phyloP scores from a whole-genome alignment of 1,140 invertebrate genomes.

The Macrobrachium nipponense region DNA sequence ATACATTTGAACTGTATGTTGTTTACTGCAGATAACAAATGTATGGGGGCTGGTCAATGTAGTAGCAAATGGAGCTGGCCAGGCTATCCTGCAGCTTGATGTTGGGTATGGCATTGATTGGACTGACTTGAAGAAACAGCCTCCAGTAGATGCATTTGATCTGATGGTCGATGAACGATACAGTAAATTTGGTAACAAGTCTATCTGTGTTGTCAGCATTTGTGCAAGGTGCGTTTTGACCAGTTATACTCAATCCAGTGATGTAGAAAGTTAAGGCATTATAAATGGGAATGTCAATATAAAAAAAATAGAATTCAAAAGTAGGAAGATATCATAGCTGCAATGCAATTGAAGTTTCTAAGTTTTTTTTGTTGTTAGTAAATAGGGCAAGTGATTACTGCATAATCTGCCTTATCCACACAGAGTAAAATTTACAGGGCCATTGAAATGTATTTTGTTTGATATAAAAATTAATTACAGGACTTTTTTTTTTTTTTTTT shows the following conservation, averaged over 20 bases:
- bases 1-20: neutral
- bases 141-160: constrained; percentile 71
- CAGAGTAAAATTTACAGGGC: too few species aligned
- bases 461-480: too few species aligned
- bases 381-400: too few species aligned
- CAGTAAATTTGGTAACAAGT: constrained; percentile 72
- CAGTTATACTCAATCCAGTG: neutral
- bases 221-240: constrained; percentile 68
- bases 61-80: constrained; percentile 72
- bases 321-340: too few species aligned
- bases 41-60: constrained; percentile 74
- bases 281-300: too few species aligned
- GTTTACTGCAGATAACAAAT: constrained; percentile 52
- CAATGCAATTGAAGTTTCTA: too few species aligned
- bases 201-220: constrained; percentile 70
- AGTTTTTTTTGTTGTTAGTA: too few species aligned
- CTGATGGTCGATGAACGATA: constrained; percentile 69
- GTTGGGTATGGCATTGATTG: constrained; percentile 74
- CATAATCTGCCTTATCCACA: too few species aligned
- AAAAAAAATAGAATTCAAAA: too few species aligned
- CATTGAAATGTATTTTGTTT: too few species aligned
- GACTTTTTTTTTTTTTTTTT: too few species aligned
- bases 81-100: constrained; percentile 74
- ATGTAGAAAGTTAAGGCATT: neutral
- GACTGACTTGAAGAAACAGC: constrained; percentile 70